These are phyloP conservation scores for Cyanoderma ruficeps DNA, from an alignment of 2,113 vertebrate species.

Conservation along the genomic window DNA sequence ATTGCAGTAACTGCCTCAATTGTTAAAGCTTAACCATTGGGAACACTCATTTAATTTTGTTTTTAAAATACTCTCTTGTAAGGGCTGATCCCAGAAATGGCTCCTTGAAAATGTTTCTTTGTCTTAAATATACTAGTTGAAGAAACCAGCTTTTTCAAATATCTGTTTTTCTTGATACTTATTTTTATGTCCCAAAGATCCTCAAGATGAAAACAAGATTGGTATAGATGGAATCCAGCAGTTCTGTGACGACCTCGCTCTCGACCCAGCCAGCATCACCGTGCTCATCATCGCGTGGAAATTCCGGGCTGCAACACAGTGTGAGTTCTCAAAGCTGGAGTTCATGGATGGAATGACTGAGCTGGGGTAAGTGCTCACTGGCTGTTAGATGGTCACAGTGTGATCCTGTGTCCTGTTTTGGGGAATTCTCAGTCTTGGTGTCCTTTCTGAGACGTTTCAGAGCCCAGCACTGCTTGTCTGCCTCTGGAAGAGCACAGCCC, in stretches of 20 bases:
- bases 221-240: constrained; percentile 88
- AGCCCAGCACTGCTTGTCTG: neutral
- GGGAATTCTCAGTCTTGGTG: neutral
- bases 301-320: constrained; percentile 86
- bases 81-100: neutral
- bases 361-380: constrained; percentile 76
- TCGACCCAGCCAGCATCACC: constrained; percentile 85
- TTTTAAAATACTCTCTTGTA: neutral
- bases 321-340: constrained; percentile 85
- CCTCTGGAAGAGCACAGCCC: neutral
- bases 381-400: neutral
- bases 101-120: neutral
- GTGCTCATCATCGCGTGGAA: constrained; percentile 87
- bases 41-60: neutral
- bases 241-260: constrained; percentile 85
- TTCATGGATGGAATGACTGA: constrained; percentile 88
- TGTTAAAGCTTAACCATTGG: neutral
- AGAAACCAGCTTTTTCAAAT: neutral
- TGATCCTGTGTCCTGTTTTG: neutral
- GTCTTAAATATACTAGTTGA: neutral
- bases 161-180: neutral
- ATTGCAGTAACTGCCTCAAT: neutral
- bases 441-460: neutral
- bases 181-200: constrained; percentile 75
- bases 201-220: constrained; percentile 89